Base-by-base conservation (phyloP, 1,140 invertebrate species). In the Eubasilissa regina region DNA sequence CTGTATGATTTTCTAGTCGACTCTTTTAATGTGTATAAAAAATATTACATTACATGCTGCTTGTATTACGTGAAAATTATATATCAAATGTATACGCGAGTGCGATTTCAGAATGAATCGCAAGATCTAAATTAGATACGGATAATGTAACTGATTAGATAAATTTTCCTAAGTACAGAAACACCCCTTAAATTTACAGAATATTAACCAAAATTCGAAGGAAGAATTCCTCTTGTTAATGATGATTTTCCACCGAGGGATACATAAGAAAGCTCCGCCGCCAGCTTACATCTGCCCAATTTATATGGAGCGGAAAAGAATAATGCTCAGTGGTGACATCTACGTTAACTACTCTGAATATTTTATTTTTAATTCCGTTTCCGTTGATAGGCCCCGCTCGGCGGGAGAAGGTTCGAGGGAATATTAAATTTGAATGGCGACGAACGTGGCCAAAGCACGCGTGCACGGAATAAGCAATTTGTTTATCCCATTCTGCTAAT, bases 341-440 rank as follows among this genome's bases (percentile, higher is more conserved):
- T 70, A 75, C 62, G 73, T 80, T 80, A 80, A 75, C 78, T 77
- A 76, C 75, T 58, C 25, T 77, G 74, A 80, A 80, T 80, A 80
- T 80, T 80, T 80, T 80, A 80, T 80, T 77, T 80, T 80, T 80
- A 76, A 80, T 80, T 77, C 73, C 48, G 60, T 80, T 73, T 76
- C 62, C 44, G 55, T 43, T 75, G 73, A 75, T 72, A 48, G 72
- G 70, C 70, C 68, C 17, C 21, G 13, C 66, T 45, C 51, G 25
- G 51, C 25, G 48, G 8, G 73, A 21, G 60, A n/a, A 56, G 68
- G 73, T 62, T 35, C 44, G 58, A 60, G 75, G 72, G 80, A 78
- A 81, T 81, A 81, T 81, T 81, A 68, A 81, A 81, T 78, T 81
- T 78, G 60, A 74, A 60, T 70, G 55, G 75, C 75, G 75, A 74